Conservation (phyloP, 37 sponge, comb jelly and placozoan species). For the Amphimedon queenslandica region DNA sequence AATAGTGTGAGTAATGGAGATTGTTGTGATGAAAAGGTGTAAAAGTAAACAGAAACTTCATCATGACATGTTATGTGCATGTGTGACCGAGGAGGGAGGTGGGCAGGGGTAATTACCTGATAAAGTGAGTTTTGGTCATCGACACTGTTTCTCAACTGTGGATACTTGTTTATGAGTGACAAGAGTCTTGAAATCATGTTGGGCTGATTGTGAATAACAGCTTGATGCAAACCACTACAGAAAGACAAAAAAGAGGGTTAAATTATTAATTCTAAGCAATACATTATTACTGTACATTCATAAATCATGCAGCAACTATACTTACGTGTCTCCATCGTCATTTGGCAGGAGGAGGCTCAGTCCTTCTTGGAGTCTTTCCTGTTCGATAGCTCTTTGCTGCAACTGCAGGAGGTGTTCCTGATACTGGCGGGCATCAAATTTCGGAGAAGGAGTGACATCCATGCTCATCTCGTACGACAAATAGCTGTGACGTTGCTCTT, state of each 20-base stretch:
- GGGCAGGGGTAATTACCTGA: conserved; percentile 47
- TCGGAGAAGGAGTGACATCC: too few species aligned
- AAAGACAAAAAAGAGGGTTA: neutral
- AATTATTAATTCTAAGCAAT: neutral
- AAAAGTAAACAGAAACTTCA: too few species aligned
- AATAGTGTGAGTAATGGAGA: neutral
- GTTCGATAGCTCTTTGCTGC: neutral
- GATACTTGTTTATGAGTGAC: conserved; percentile 22
- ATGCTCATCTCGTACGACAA: too few species aligned
- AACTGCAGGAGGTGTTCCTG: neutral
- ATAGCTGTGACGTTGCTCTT: too few species aligned
- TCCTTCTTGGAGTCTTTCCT: conserved; percentile 13
- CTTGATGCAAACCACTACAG: conserved; percentile 68
- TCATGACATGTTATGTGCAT: too few species aligned
- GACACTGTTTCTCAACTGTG: conserved; percentile 19
- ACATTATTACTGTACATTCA: neutral
- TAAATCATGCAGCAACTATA: neutral
- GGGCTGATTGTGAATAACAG: conserved; percentile 50
- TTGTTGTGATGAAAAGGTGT: too few species aligned
- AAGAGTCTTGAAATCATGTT: conserved; percentile 35
- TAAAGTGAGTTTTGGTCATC: conserved; percentile 64
- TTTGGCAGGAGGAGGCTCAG: conserved; percentile 49
- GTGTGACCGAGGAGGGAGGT: too few species aligned
- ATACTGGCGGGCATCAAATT: neutral
- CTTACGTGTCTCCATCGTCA: conserved; percentile 83